Evolutionary conservation across 1,140 invertebrate genomes (phyloP).

Genomic region (Meloidogyne exigua): DNA sequence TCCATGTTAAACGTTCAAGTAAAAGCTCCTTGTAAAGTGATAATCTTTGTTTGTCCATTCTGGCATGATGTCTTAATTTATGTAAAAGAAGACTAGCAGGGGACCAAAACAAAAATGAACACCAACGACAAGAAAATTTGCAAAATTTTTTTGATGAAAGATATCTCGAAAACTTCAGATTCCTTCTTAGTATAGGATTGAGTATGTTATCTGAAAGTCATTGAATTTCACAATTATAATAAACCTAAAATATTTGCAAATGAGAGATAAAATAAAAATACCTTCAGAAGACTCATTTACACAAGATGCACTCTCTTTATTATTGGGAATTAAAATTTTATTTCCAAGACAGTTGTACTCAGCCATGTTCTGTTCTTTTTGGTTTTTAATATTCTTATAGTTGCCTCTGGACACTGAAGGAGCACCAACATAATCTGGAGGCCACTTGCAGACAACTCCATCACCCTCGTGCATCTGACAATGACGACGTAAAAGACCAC

Average conservation of each 20-base stretch:
- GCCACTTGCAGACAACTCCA: conserved; percentile 26
- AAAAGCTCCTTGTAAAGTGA: conserved; percentile 15
- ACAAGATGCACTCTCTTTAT: background rate
- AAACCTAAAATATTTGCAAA: too few relatives aligned
- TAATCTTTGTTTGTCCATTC: background rate
- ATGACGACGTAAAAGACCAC: conserved; percentile 33
- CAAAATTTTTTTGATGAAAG: conserved; percentile 4
- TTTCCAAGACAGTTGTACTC: background rate
- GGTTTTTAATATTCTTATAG: background rate
- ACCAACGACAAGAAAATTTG: conserved; percentile 16
- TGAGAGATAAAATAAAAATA: background rate
- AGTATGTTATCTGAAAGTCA: background rate
- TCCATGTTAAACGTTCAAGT: conserved; percentile 16
- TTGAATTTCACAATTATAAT: too few relatives aligned
- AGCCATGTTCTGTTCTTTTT: background rate
- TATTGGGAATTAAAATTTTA: background rate
- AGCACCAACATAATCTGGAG: conserved; percentile 38
- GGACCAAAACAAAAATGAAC: conserved; percentile 4
- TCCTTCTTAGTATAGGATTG: background rate
- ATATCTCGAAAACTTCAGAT: background rate
- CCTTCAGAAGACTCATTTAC: background rate
- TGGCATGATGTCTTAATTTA: conserved; percentile 7
- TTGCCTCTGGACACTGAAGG: background rate
- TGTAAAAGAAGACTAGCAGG: conserved; percentile 5
- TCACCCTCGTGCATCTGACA: conserved; percentile 21